Evolutionary conservation across 2,797 vertebrate genomes (phyloP), one percentile per base, ranked within the genome.

Genomic region (Sarcoramphus papa): DNA sequence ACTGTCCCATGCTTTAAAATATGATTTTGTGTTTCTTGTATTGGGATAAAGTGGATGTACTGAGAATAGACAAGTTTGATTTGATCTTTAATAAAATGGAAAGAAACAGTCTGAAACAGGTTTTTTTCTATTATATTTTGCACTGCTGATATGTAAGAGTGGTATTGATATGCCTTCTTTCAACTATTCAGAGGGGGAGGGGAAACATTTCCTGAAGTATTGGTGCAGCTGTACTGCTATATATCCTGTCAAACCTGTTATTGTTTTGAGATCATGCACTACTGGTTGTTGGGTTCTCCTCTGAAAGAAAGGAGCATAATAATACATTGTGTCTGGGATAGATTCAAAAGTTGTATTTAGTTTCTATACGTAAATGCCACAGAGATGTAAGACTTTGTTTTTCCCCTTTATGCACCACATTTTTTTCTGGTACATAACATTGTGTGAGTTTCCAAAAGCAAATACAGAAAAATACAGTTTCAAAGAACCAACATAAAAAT

Each of bases 41-140:
- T 50, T 87, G 57, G 78, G 28, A 78, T 92, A 89, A 60, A 87
- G 51, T 76, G 6, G 75, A 69, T 65, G 16, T 23, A 57, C 12
- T 48, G 48, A 77, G 51, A 90, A 80, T 35, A 47, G 59, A 59
- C 12, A 88, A 72, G 33, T 45, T 35, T 90, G 57, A 90, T 78
- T 77, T 87, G 43, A 92, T 95, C 41, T 90, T 88, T 89, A 93
- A 92, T 73, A 91, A 93, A 78, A 76, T 30, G 41, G 63, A 25
- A 60, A 40, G 67, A 90, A 97, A 65, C 19, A 35, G 24, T 43
- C 25, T 60, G 70, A 64, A 62, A 59, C 27, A 57, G 40, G 15
- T 76, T 87, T 19, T 90, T 93, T 93, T 69, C 89, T 88, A 21
- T 60, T 79, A 41, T 73, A 57, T 82, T 91, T 77, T 72, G 57